Evolutionary conservation across 1,140 invertebrate species (phyloP).

Genomic region (Asbolus verrucosus): DNA sequence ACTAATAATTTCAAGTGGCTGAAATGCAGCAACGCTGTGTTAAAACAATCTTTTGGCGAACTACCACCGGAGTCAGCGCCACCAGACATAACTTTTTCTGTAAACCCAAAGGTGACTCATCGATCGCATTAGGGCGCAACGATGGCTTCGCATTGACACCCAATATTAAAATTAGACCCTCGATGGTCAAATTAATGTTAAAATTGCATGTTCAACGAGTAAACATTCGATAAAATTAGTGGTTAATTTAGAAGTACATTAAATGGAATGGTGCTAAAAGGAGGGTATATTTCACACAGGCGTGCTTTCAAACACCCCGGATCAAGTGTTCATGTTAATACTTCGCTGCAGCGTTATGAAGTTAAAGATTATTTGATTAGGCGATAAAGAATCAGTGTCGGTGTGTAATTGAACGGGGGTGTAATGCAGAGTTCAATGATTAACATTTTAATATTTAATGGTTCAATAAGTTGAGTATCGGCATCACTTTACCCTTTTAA

Average conservation of each 20-base stretch:
- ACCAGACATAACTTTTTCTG: no score
- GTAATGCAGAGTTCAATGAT: neutral
- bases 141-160: conserved; percentile 47
- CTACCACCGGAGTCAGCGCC: no score
- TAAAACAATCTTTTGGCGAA: no score
- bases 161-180: conserved; percentile 51
- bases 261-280: conserved; percentile 40
- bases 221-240: conserved; percentile 49
- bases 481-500: conserved; percentile 24
- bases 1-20: no score
- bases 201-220: conserved; percentile 48
- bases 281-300: conserved; percentile 10
- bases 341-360: no score
- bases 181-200: conserved; percentile 49
- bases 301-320: neutral
- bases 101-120: conserved; percentile 20
- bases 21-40: no score
- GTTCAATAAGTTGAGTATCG: conserved; percentile 4
- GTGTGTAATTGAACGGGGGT: neutral
- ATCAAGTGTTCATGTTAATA: no score
- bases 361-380: no score
- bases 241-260: conserved; percentile 49
- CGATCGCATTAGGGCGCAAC: neutral
- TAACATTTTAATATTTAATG: conserved; percentile 29
- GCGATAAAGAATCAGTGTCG: no score